A percentile compares a stretch with the other conserved stretches of the same genome.
phyloP scores from a whole-genome alignment of 1,140 invertebrate species.

The Drosophila nigromelanica region DNA sequence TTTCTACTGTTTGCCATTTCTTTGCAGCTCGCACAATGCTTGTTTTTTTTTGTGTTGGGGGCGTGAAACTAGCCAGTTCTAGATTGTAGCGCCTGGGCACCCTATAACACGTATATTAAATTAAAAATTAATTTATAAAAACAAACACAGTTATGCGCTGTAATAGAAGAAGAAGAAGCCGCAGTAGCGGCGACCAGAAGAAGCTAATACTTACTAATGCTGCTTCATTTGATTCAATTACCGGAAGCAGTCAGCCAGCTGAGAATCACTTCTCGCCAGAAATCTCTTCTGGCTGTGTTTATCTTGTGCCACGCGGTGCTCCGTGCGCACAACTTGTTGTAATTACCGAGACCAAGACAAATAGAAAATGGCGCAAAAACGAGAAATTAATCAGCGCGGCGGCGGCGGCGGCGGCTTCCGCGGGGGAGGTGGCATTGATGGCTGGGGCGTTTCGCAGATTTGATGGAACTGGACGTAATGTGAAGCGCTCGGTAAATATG shows the following conservation, averaged over 20 bases:
- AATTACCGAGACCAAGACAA: slow-evolving; percentile 79
- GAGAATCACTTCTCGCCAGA: slow-evolving; percentile 35
- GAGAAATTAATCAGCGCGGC: slow-evolving; percentile 75
- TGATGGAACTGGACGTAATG: slow-evolving; percentile 59
- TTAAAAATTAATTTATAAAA: slow-evolving; percentile 82
- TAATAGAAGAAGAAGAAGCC: slow-evolving; percentile 2
- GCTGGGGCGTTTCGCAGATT: slow-evolving; percentile 30
- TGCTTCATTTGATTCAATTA: slow-evolving; percentile 82
- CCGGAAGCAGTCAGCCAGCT: slow-evolving; percentile 68
- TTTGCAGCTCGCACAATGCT: slow-evolving; percentile 43
- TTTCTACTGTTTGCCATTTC: slow-evolving; percentile 17
- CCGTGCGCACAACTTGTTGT: slow-evolving; percentile 67
- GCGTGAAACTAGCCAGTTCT: slow-evolving; percentile 59
- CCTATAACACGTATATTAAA: slow-evolving; percentile 72
- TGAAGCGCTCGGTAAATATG: slow-evolving; percentile 70
- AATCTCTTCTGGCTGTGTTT: slow-evolving; percentile 50
- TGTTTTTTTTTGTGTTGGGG: slow-evolving; percentile 36
- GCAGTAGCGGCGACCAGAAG: slow-evolving; percentile 52
- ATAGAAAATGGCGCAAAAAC: slow-evolving; percentile 81
- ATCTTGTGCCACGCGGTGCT: slow-evolving; percentile 64
- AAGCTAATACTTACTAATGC: slow-evolving; percentile 82
- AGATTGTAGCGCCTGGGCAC: slow-evolving; percentile 6
- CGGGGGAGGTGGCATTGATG: slow-evolving; percentile 6
- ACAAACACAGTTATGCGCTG: slow-evolving; percentile 70
- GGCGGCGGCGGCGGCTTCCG: neutral